These are phyloP conservation scores for Pharmacophagus antenor DNA, from an alignment of 2,888 invertebrate species.

Conservation along the genomic window DNA sequence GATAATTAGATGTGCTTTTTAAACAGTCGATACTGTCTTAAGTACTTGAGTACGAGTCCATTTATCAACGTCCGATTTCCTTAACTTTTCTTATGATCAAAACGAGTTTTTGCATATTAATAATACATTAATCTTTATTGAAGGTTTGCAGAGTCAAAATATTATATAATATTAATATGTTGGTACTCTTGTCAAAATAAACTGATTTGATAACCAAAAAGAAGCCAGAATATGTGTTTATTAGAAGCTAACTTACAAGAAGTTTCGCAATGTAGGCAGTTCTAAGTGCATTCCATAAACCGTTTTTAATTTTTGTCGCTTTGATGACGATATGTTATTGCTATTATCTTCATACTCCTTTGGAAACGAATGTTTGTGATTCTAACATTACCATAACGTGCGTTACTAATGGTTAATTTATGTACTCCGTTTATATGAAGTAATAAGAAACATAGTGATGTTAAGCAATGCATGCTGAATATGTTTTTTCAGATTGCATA, in stretches of 20 bases:
- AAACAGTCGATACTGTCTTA: background rate
- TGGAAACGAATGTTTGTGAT: no score
- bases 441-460: background rate
- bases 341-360: no score
- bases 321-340: no score
- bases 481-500: no score
- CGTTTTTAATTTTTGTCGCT: no score
- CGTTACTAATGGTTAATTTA: no score
- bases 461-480: background rate
- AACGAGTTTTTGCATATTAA: slow-evolving; percentile 6
- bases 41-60: background rate
- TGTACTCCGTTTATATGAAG: background rate
- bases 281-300: no score
- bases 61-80: slow-evolving; percentile 22
- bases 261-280: no score
- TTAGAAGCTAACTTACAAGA: no score
- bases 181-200: background rate
- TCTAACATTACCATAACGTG: no score
- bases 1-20: background rate
- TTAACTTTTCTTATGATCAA: slow-evolving; percentile 7
- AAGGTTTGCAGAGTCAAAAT: slow-evolving; percentile 10
- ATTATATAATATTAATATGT: slow-evolving; percentile 7
- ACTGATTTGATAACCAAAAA: slow-evolving; percentile 16
- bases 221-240: slow-evolving; percentile 1
- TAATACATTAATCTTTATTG: slow-evolving; percentile 20